phyloP scores from a whole-genome alignment of 2,888 invertebrate species.

The Spialia ferax region DNA sequence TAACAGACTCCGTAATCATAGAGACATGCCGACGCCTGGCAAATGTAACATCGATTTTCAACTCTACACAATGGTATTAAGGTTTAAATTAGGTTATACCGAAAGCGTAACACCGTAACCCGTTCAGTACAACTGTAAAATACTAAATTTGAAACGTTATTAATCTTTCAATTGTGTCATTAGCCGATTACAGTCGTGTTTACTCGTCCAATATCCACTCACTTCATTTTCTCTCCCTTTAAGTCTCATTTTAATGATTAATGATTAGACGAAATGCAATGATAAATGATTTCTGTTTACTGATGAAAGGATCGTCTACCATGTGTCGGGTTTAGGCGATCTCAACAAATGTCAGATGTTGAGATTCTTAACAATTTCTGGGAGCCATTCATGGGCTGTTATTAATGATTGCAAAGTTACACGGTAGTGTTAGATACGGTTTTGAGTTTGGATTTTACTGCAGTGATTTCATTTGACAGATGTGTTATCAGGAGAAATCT shows the following conservation, averaged over 20 bases:
- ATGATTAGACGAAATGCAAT: conserved; percentile 71
- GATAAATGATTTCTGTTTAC: conserved; percentile 72
- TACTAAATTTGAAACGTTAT: conserved; percentile 69
- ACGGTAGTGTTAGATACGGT: conserved; percentile 29
- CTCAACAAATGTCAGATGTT: conserved; percentile 70
- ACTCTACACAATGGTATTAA: conserved; percentile 43
- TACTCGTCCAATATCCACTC: conserved; percentile 72
- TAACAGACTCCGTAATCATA: conserved; percentile 52
- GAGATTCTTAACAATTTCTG: conserved; percentile 75
- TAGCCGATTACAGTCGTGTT: conserved; percentile 71
- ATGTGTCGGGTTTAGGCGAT: conserved; percentile 67
- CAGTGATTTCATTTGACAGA: conserved; percentile 18
- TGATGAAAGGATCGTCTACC: conserved; percentile 77
- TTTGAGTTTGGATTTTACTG: conserved; percentile 17
- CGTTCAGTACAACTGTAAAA: conserved; percentile 67
- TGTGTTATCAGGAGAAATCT: background rate
- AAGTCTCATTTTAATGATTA: conserved; percentile 84
- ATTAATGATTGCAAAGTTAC: conserved; percentile 64
- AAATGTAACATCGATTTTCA: conserved; percentile 46
- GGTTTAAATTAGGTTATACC: conserved; percentile 26
- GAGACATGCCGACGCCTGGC: conserved; percentile 68
- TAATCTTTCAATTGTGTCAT: conserved; percentile 84
- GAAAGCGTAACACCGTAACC: conserved; percentile 48
- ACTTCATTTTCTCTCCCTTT: conserved; percentile 85
- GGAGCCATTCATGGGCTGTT: conserved; percentile 77